Evolutionary conservation across 2,888 invertebrate genomes (phyloP), one percentile per base, ranked within the genome.

Genomic region (Mesoligia furuncula): DNA sequence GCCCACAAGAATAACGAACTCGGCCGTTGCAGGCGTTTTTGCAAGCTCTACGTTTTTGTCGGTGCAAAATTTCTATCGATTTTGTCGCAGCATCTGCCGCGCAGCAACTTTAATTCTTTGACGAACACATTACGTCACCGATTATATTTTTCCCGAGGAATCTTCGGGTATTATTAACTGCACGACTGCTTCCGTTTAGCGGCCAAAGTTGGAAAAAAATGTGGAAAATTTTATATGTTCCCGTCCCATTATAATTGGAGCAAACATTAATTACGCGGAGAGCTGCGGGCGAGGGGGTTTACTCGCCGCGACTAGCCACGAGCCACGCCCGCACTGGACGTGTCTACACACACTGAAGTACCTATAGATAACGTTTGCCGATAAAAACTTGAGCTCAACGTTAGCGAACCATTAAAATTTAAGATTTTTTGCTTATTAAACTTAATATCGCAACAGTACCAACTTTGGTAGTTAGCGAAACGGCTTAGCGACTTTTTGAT

Each of bases 201-300:
- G 88, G 87, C 87, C 73, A 61, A 90, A 91, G 88, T 90, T 91
- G 81, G 80, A 81, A 85, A 88, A 87, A 91, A 89, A 86, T 85
- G 79, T 78, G 84, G 70, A 84, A 85, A 87, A 78, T 88, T 90
- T 91, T 90, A 89, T 89, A 85, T 89, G 90, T 92, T 90, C 85
- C 69, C 76, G 81, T 89, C 88, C 82, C 82, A 90, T 93, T 92
- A 92, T 93, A 93, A 94, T 94, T 93, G 91, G 90, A 93, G 92
- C 92, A 94, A 94, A 94, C 91, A 93, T 93, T 93, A 93, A 94
- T 94, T 94, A 93, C 89, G 89, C 84, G 90, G 89, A 91, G 88
- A 91, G 91, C 90, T 85, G 83, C 73, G 87, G 85, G 90, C 83
- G 87, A 86, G 87, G 88, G 83, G 83, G 64, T 85, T 82, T 76